Conservation (phyloP, 2,797 vertebrate species). For the Meda fulgida region DNA sequence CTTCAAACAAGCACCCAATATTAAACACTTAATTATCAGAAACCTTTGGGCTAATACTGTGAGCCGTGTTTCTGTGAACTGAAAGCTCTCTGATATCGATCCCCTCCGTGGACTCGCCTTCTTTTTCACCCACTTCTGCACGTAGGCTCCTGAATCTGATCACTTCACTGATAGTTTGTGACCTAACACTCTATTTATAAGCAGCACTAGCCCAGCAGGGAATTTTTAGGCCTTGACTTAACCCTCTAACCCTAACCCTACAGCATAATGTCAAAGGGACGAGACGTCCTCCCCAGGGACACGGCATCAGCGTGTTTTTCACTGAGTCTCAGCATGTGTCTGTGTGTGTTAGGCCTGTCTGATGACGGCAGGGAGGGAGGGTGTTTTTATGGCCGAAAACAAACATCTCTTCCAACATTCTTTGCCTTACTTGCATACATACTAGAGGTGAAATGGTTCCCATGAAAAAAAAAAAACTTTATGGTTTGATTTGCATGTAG, state of each 20-base stretch:
- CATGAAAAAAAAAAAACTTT: background rate
- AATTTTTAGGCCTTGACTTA: constrained; percentile 23
- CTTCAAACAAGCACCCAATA: background rate
- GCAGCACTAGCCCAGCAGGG: constrained; percentile 23
- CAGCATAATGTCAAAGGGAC: constrained; percentile 28
- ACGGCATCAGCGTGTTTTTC: background rate
- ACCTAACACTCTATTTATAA: constrained; percentile 37
- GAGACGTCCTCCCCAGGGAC: background rate
- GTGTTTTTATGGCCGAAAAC: background rate
- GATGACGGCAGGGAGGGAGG: background rate
- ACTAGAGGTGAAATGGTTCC: background rate
- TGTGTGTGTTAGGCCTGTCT: background rate
- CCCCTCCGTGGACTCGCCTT: constrained; percentile 24
- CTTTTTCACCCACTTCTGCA: constrained; percentile 40
- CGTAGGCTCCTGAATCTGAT: constrained; percentile 35
- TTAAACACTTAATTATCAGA: constrained; percentile 7
- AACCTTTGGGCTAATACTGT: background rate
- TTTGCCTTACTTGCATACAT: constrained; percentile 2
- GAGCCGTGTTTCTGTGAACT: constrained; percentile 16
- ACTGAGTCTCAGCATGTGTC: background rate
- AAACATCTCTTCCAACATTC: background rate
- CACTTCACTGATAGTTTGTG: constrained; percentile 14
- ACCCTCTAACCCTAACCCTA: constrained; percentile 11
- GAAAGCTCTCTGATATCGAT: constrained; percentile 25
- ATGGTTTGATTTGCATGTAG: background rate